Evolutionary conservation across 2,113 vertebrate species (phyloP).

Genomic region (Anthoscopus minutus): DNA sequence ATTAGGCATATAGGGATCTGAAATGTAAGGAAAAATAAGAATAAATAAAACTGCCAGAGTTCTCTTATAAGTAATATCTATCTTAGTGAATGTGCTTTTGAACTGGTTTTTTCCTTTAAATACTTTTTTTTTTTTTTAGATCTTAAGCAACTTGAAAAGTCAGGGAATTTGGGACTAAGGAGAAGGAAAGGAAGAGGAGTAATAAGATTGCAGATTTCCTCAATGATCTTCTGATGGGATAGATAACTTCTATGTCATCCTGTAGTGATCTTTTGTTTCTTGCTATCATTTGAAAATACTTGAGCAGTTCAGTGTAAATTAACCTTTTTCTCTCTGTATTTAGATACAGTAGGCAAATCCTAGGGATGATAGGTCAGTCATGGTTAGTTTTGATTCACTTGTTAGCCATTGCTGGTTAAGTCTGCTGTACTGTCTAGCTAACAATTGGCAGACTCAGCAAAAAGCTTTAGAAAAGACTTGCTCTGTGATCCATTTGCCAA

Average conservation of each 20-base stretch:
- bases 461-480: conserved; percentile 36
- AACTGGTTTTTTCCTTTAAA: background rate
- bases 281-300: background rate
- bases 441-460: conserved; percentile 26
- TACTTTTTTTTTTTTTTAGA: background rate
- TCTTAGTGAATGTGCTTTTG: background rate
- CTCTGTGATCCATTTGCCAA: conserved; percentile 56
- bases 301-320: background rate
- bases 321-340: background rate
- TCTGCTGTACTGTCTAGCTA: background rate
- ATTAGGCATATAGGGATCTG: background rate
- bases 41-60: background rate
- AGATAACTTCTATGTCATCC: background rate
- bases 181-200: background rate
- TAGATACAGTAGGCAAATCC: background rate
- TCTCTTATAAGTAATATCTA: background rate
- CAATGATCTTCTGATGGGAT: background rate
- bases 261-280: background rate
- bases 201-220: background rate
- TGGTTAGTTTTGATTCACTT: conserved; percentile 32
- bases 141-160: background rate
- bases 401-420: conserved; percentile 36
- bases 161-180: background rate
- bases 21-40: background rate
- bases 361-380: background rate